Evolutionary conservation across 2,888 invertebrate species (phyloP), one percentile per base, ranked within the genome.

Genomic region (Synanthedon andrenaeformis): DNA sequence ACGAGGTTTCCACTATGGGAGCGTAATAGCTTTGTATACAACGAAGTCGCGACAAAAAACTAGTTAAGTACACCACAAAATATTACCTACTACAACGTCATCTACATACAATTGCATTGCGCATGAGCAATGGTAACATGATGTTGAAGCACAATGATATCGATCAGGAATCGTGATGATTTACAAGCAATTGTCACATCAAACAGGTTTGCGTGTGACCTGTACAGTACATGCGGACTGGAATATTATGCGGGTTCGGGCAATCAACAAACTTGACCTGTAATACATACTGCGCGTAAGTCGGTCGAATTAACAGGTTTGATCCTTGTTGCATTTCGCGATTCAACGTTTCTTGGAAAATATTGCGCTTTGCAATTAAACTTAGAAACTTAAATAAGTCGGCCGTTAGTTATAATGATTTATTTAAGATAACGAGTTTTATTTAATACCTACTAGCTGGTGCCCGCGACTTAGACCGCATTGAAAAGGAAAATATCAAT

Each of bases 221-320:
- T 45, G 48, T 49, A 52, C 19, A 11, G 11, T 42, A 45, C 45
- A 14, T 72, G 72, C 67, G 62, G 70, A 74, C 75, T 76, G 74
- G 73, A 70, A 75, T 75, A 79, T 80, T 76, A 78, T 79, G 76
- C 74, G 74, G 74, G 78, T 75, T 74, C 74, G 71, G 67, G 72
- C 76, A 74, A 78, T 72, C 76, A 69, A 70, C 68, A 67, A 66
- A 63, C 67, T 67, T 79, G 82, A 74, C 81, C 80, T 63, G 81
- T 78, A 77, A 75, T 70, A 82, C 80, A 74, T 82, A 65, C 59
- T 55, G 23, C 50, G 12, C 19, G 57, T 57, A 76, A 75, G 76
- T 76, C 65, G 75, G 76, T 60, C 76, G 70, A 56, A 51, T 62
- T 56, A 73, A 72, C 83, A 79, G 75, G 82, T 82, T 77, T 74